Evolutionary conservation across 2,797 vertebrate species (phyloP).

Genomic region (Eulemur coronatus): DNA sequence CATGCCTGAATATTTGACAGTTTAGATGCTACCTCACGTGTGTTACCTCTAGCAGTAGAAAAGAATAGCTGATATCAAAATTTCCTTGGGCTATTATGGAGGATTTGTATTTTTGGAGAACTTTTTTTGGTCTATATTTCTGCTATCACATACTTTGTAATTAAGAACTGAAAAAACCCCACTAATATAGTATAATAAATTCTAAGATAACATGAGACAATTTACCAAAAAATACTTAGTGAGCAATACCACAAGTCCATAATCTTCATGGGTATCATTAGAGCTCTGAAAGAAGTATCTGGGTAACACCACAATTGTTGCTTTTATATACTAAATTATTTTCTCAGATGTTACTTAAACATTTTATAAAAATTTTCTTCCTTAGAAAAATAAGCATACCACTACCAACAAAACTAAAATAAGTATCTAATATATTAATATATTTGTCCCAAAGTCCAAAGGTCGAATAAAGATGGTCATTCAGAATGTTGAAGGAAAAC

Average conservation of each 20-base stretch:
- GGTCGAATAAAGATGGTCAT: neutral
- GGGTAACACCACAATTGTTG: neutral
- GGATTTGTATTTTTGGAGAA: neutral
- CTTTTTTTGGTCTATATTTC: neutral
- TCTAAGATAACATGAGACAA: neutral
- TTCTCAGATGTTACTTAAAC: neutral
- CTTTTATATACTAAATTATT: neutral
- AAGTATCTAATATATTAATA: neutral
- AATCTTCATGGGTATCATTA: neutral
- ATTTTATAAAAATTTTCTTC: neutral
- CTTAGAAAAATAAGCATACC: neutral
- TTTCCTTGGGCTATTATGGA: neutral
- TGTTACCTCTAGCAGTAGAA: neutral
- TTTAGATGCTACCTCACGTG: rapidly evolving
- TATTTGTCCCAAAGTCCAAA: neutral
- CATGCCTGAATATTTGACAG: neutral
- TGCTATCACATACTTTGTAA: neutral
- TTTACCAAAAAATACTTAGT: neutral
- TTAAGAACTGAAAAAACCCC: neutral
- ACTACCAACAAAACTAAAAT: neutral
- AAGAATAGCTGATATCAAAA: neutral
- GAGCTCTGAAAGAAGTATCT: neutral
- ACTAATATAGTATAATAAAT: neutral
- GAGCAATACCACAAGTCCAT: neutral
- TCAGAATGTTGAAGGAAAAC: neutral